phyloP scores from a whole-genome alignment of 2,888 invertebrate species.

The Athetis lepigone region DNA sequence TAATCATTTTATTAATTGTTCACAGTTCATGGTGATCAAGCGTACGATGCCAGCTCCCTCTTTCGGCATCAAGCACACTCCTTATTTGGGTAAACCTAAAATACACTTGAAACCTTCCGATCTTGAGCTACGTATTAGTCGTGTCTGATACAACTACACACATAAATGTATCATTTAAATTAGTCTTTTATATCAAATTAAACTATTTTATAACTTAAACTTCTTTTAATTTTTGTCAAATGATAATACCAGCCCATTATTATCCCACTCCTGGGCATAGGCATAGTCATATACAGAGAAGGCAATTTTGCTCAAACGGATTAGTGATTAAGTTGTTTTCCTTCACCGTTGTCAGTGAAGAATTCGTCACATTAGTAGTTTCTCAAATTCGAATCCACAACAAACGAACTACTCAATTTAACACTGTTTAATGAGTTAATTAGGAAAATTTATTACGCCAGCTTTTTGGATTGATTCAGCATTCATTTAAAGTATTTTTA shows the following conservation, averaged over 20 bases:
- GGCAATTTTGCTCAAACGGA: too few relatives aligned
- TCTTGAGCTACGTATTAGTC: conserved; percentile 64
- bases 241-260: neutral
- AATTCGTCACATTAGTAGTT: too few relatives aligned
- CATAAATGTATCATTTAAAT: neutral
- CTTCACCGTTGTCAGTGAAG: too few relatives aligned
- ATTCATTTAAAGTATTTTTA: too few relatives aligned
- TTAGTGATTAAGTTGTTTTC: too few relatives aligned
- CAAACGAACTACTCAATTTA: too few relatives aligned
- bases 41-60: conserved; percentile 75
- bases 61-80: conserved; percentile 82
- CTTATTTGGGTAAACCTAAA: conserved; percentile 72
- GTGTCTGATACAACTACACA: conserved; percentile 1
- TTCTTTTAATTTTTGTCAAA: neutral
- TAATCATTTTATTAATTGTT: conserved; percentile 27
- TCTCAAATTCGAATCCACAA: too few relatives aligned
- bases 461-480: too few relatives aligned
- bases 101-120: conserved; percentile 74
- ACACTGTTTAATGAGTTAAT: too few relatives aligned
- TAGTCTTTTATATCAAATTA: neutral
- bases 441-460: too few relatives aligned
- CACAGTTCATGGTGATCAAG: conserved; percentile 77
- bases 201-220: neutral
- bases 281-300: too few relatives aligned
- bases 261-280: too few relatives aligned